Conservation (phyloP, 2,113 vertebrate species). For the Amphiprion ocellaris region DNA sequence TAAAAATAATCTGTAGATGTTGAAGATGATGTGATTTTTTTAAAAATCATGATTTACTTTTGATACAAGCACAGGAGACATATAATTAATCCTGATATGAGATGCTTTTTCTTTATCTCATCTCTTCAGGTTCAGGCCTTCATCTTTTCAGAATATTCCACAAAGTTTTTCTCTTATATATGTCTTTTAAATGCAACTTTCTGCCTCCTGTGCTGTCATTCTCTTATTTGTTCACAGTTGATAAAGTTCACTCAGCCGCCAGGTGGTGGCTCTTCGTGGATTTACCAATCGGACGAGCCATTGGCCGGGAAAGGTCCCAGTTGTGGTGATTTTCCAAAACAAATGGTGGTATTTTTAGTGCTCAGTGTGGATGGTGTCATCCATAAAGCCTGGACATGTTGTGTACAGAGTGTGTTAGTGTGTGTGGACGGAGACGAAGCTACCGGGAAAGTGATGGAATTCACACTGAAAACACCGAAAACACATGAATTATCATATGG, state of each 20-base stretch:
- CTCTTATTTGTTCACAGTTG: too few species aligned
- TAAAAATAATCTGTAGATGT: too few species aligned
- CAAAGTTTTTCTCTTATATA: too few species aligned
- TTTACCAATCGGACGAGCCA: background rate
- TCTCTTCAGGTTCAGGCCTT: too few species aligned
- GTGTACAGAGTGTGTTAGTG: background rate
- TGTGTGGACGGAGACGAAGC: background rate
- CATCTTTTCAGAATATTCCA: too few species aligned
- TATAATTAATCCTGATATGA: too few species aligned
- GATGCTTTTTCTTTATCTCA: too few species aligned
- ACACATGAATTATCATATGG: constrained; percentile 6
- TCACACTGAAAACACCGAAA: background rate
- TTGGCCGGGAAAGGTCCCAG: constrained; percentile 11
- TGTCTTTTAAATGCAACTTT: too few species aligned
- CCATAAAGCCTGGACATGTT: background rate
- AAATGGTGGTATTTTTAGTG: constrained; percentile 50
- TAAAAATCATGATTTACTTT: too few species aligned
- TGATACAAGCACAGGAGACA: too few species aligned
- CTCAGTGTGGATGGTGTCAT: constrained; percentile 9
- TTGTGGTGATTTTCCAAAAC: constrained; percentile 66
- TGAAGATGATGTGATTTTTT: too few species aligned
- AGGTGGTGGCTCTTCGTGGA: background rate
- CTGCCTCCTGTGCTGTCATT: background rate
- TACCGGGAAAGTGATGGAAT: background rate
- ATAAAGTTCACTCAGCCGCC: background rate